phyloP scores from a whole-genome alignment of 35 echinoderm and acorn worm genomes.

The Ophiothrix spiculata region DNA sequence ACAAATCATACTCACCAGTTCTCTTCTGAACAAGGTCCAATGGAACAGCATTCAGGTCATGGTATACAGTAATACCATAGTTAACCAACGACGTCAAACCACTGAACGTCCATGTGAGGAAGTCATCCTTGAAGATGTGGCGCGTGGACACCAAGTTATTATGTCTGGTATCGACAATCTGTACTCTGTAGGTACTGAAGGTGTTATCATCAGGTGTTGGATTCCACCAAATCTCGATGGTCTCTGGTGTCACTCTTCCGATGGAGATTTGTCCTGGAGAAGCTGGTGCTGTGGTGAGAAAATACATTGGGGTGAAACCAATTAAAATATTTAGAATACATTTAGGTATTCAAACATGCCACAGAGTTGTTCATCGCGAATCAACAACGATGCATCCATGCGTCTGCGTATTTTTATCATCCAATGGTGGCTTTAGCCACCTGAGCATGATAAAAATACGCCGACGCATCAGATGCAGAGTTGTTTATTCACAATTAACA shows the following conservation, averaged over 20 bases:
- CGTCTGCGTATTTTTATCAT: no score
- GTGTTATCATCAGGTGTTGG: background rate
- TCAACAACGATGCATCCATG: no score
- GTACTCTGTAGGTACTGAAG: background rate
- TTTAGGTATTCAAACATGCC: no score
- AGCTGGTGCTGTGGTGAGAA: background rate
- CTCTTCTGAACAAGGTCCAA: background rate
- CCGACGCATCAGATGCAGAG: no score
- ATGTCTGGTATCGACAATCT: background rate
- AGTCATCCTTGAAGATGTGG: background rate
- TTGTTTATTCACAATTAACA: no score
- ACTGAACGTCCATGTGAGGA: background rate
- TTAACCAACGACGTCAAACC: background rate
- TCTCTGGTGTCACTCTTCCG: constrained; percentile 15
- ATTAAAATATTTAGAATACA: no score
- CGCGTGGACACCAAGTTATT: background rate
- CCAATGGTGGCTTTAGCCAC: no score
- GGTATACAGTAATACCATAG: background rate
- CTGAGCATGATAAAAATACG: no score
- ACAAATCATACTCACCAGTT: no score
- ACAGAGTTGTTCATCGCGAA: no score
- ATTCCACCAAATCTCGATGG: constrained; percentile 34
- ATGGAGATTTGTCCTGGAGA: constrained; percentile 17
- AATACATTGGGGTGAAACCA: no score
- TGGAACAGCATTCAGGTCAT: background rate